A percentile compares a stretch with the other conserved stretches of the same genome.
Evolutionary conservation across 1,140 invertebrate genomes (phyloP).

Genomic region (Drosophila equinoxialis): DNA sequence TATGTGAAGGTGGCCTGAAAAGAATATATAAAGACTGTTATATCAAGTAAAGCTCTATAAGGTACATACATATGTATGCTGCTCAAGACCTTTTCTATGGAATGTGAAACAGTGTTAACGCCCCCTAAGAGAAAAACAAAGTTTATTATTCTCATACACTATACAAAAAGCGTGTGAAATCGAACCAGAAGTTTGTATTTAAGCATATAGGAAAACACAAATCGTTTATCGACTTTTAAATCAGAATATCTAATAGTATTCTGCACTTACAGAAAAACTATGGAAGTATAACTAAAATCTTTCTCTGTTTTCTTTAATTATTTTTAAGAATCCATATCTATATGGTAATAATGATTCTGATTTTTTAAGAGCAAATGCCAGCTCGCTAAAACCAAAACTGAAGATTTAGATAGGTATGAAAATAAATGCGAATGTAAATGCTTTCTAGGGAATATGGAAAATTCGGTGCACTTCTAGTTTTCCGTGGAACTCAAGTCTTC

Average conservation of each 20-base stretch:
- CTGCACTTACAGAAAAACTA: too few species aligned
- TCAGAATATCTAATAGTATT: too few species aligned
- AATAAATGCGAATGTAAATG: too few species aligned
- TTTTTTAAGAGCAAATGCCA: too few species aligned
- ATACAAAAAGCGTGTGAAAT: not conserved
- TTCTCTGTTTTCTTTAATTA: too few species aligned
- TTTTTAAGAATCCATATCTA: too few species aligned
- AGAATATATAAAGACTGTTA: not conserved
- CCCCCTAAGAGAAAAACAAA: not conserved
- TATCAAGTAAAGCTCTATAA: not conserved
- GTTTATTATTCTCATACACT: constrained; percentile 8
- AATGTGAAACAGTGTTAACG: constrained; percentile 9
- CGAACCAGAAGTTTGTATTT: not conserved
- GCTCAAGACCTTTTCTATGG: not conserved
- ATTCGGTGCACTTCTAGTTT: not conserved
- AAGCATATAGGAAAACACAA: not conserved
- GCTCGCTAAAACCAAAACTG: too few species aligned
- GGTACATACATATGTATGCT: not conserved
- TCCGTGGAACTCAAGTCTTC: not conserved
- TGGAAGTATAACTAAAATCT: too few species aligned
- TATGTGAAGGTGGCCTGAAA: not conserved
- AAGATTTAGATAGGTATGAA: not conserved
- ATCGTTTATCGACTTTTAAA: too few species aligned
- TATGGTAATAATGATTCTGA: too few species aligned
- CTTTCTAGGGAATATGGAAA: not conserved